Conservation (phyloP, 2,113 vertebrate genomes). For the Aphyosemion australe region DNA sequence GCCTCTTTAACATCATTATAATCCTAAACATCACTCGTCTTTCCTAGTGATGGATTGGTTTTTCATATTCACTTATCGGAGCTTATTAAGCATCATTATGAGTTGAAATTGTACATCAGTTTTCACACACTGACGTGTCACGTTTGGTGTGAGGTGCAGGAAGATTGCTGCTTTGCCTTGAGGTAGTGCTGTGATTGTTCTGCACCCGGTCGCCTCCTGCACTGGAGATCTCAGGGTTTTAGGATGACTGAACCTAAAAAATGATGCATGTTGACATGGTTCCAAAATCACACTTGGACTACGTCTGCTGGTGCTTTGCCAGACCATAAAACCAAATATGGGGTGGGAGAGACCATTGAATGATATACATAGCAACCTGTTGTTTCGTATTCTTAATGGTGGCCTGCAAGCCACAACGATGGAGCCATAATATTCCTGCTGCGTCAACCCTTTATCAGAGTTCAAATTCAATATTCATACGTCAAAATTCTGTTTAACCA, state of each 20-base stretch:
- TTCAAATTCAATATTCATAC: no score
- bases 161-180: not conserved
- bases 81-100: not conserved
- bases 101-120: not conserved
- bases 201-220: not conserved
- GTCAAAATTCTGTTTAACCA: no score
- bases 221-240: constrained; percentile 2
- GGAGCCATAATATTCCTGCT: not conserved
- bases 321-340: not conserved
- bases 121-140: not conserved
- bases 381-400: not conserved
- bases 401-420: not conserved
- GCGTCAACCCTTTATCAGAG: not conserved
- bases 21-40: not conserved
- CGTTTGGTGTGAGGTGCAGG: not conserved
- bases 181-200: not conserved
- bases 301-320: not conserved
- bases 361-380: not conserved
- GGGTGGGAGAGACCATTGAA: not conserved
- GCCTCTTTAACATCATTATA: not conserved
- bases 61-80: not conserved
- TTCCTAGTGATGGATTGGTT: not conserved
- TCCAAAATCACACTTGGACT: not conserved
- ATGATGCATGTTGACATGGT: not conserved
- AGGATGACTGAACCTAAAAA: no score